These are phyloP conservation scores for Helicolenus hilgendorfi DNA, from an alignment of 2,797 vertebrate species.

Conservation along the genomic window DNA sequence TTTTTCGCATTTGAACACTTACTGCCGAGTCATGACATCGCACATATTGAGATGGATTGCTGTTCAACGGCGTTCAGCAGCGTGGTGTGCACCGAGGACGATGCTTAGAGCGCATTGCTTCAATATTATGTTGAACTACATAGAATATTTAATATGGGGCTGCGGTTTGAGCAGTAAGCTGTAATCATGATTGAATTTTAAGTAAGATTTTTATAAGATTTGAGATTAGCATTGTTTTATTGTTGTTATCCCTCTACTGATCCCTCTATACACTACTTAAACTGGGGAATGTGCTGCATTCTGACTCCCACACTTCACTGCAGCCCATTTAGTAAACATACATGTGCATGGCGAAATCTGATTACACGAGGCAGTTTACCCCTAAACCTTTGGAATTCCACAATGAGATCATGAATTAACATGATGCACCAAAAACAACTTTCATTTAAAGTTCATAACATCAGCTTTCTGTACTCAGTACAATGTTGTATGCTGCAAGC, in stretches of 20 bases:
- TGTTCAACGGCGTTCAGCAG: conserved; percentile 45
- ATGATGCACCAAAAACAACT: background rate
- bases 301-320: conserved; percentile 60
- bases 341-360: conserved; percentile 72
- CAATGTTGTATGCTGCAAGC: background rate
- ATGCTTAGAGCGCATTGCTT: background rate
- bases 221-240: conserved; percentile 55
- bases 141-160: background rate
- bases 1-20: conserved; percentile 40
- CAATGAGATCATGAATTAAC: conserved; percentile 14
- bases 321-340: conserved; percentile 64
- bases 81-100: background rate
- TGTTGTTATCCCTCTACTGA: conserved; percentile 52
- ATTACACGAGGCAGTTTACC: conserved; percentile 52
- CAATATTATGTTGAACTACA: background rate
- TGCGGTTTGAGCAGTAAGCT: background rate
- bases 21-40: conserved; percentile 42
- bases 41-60: conserved; percentile 63
- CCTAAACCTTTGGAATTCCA: conserved; percentile 41
- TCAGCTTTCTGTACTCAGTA: background rate
- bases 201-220: conserved; percentile 6
- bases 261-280: conserved; percentile 55
- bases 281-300: conserved; percentile 72
- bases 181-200: background rate
- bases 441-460: background rate